Evolutionary conservation across 2,797 vertebrate species (phyloP), one percentile per base, ranked within the genome.

Genomic region (Mus minutoides): DNA sequence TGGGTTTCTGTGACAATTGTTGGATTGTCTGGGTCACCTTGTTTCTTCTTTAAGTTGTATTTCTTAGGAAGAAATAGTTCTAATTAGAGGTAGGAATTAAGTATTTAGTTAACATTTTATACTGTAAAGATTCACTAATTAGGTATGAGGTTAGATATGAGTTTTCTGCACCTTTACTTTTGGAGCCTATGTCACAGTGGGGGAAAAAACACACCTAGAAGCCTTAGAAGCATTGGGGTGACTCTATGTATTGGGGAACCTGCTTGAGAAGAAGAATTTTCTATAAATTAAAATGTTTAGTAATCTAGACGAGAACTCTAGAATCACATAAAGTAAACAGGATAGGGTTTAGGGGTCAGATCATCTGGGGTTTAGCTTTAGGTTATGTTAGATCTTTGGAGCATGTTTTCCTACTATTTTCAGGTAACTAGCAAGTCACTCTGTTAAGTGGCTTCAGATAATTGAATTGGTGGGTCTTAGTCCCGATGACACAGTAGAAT

Each of bases 61-160:
- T 87, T 96, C 58, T 19, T 79, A 75, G 56, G 29, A 78, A 84
- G 49, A 90, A 95, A 88, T 71, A 71, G 69, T 71, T 37, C 21
- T 71, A 37, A 71, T 71, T 21, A 37, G 4, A 71, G 69, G 19
- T 71, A 86, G 62, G 34, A 67, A 88, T 49, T 88, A 94, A 88
- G 29, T 4, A 52, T 69, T 52, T 52, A 16, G 24, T 17, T 69
- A 54, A 29, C 34, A 54, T 37, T 71, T 69, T 37, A 37, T 56
- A 26, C 49, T 16, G 40, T n/a, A 49, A 83, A 54, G 37, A 4
- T 31, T 12, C 43, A 86, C n/a, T 37, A 21, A n/a, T n/a, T 80
- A 54, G 77, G 46, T 73, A 73, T 58, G 12, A 58, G 37, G 37
- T 69, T 52, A 69, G 84, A 11, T 9, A n/a, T 87, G 22, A 3